Evolutionary conservation across 2,797 vertebrate genomes (phyloP).

Genomic region (Acanthornis magna): DNA sequence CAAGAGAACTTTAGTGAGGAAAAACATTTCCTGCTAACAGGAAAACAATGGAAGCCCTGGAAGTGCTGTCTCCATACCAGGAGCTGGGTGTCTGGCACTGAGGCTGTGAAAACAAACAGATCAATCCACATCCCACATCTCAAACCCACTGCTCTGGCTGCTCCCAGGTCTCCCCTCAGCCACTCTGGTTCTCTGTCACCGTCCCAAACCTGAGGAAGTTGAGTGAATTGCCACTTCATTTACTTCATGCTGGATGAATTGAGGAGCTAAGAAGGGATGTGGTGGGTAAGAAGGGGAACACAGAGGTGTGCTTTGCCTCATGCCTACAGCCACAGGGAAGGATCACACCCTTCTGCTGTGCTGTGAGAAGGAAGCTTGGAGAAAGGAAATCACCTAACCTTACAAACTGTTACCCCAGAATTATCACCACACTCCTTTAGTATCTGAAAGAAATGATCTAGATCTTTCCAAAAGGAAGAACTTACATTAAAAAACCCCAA

Average conservation of each 20-base stretch:
- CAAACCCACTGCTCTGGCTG: not conserved
- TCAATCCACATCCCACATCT: not conserved
- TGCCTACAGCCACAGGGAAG: not conserved
- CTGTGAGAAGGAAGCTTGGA: not conserved
- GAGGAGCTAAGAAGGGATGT: conserved; percentile 79
- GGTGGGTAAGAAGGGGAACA: conserved; percentile 68
- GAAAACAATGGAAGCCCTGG: not conserved
- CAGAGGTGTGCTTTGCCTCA: not conserved
- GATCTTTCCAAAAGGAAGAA: not conserved
- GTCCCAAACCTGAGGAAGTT: conserved; percentile 81
- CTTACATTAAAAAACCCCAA: not conserved
- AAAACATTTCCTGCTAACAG: not conserved
- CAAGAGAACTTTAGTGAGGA: not conserved
- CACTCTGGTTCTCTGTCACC: conserved; percentile 80
- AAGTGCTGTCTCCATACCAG: not conserved
- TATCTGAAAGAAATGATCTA: not conserved
- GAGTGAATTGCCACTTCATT: conserved; percentile 80
- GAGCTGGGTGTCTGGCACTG: not conserved
- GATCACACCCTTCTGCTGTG: not conserved
- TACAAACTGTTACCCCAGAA: not conserved
- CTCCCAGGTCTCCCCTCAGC: conserved; percentile 81
- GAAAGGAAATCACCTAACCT: not conserved
- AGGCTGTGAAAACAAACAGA: not conserved
- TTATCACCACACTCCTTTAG: not conserved
- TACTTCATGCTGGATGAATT: conserved; percentile 73